Percentiles rank a stretch among this genome's conserved stretches.
These are phyloP conservation scores for Lontra canadensis DNA, from an alignment of 2,113 vertebrate species.

Conservation along the genomic window DNA sequence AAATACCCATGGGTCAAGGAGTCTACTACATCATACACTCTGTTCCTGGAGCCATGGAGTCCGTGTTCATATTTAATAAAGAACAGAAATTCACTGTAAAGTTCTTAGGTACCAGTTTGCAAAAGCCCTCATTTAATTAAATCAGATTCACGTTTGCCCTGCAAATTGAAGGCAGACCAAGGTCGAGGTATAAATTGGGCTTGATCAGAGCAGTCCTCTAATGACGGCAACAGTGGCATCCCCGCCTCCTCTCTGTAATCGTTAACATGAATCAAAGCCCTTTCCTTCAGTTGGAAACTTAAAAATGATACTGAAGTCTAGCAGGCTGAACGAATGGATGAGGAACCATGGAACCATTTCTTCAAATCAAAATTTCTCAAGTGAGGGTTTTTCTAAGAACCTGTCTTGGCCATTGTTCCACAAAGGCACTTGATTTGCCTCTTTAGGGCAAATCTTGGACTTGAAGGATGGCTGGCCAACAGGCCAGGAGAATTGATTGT, in stretches of 20 bases:
- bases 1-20: not conserved
- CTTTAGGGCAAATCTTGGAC: not conserved
- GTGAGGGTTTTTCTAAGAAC: not conserved
- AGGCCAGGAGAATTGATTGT: not conserved
- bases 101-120: conserved; percentile 23
- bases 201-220: not conserved
- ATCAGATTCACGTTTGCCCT: conserved; percentile 47
- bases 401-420: not conserved
- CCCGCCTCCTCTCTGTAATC: not conserved
- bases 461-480: not conserved
- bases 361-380: not conserved
- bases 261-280: not conserved
- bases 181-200: not conserved
- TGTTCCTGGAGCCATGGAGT: conserved; percentile 34
- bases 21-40: conserved; percentile 12
- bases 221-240: not conserved
- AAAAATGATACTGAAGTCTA: not conserved
- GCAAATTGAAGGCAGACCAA: conserved; percentile 53
- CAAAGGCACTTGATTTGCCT: not conserved
- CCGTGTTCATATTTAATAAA: not conserved
- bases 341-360: not conserved
- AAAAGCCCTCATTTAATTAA: conserved; percentile 39
- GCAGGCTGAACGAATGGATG: not conserved
- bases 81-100: conserved; percentile 52
- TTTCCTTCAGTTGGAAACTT: not conserved